Conservation (phyloP, 2,113 vertebrate species). For the Dunckerocampus dactyliophorus region DNA sequence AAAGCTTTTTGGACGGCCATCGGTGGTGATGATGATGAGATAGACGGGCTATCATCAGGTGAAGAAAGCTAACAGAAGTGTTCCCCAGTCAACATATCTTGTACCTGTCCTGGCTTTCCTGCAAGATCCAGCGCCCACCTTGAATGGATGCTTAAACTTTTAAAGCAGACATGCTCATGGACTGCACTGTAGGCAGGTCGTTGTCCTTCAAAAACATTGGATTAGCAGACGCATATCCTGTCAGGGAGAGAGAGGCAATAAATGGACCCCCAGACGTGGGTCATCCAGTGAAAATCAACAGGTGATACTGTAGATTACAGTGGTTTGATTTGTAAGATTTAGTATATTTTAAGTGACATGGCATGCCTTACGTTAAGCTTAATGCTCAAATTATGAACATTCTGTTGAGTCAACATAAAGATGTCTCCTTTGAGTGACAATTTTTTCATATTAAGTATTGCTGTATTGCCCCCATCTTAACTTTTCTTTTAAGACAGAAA, state of each 20-base stretch:
- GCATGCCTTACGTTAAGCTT: slow-evolving; percentile 50
- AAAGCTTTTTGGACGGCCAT: slow-evolving; percentile 99
- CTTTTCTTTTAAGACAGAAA: too few species aligned
- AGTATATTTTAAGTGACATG: slow-evolving; percentile 43
- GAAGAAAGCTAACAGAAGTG: slow-evolving; percentile 80
- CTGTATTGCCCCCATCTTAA: too few species aligned
- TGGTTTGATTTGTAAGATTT: slow-evolving; percentile 35
- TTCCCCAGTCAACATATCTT: slow-evolving; percentile 17
- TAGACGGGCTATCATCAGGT: slow-evolving; percentile 90
- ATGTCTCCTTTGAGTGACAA: slow-evolving; percentile 14
- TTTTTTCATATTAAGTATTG: not conserved
- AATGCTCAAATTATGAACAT: slow-evolving; percentile 26
- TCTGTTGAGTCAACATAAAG: slow-evolving; percentile 47
- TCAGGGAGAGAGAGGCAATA: slow-evolving; percentile 12
- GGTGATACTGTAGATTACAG: not conserved
- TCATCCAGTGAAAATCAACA: slow-evolving; percentile 19
- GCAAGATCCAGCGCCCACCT: slow-evolving; percentile 26
- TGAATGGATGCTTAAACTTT: slow-evolving; percentile 24
- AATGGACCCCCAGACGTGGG: slow-evolving; percentile 2
- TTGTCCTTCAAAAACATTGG: slow-evolving; percentile 5
- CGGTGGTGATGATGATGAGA: slow-evolving; percentile 93
- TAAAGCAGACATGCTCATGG: slow-evolving; percentile 37
- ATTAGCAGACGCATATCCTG: slow-evolving; percentile 28
- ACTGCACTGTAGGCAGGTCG: slow-evolving; percentile 26
- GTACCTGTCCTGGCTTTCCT: slow-evolving; percentile 27